These are phyloP conservation scores for Nothoprocta pentlandii DNA, from an alignment of 2,113 vertebrate species.

Conservation along the genomic window DNA sequence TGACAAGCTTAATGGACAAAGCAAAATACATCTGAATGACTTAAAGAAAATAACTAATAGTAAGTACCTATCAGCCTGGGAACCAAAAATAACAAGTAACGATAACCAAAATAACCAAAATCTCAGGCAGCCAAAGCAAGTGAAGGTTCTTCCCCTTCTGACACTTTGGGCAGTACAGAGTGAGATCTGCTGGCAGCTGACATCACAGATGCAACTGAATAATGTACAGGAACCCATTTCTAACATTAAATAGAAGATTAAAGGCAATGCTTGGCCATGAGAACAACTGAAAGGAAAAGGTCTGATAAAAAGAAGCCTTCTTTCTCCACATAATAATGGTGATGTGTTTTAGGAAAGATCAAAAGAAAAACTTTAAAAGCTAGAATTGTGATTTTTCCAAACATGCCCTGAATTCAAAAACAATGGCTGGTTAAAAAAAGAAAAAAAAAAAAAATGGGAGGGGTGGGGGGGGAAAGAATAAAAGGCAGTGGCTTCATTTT, in stretches of 20 bases:
- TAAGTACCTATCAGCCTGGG: neutral
- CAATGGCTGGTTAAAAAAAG: neutral
- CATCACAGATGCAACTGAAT: neutral
- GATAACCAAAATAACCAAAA: conserved; percentile 4
- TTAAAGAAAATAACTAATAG: neutral
- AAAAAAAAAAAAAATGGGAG: neutral
- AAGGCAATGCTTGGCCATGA: neutral
- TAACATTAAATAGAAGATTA: neutral
- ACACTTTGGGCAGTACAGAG: neutral
- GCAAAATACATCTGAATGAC: neutral
- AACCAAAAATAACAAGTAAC: neutral
- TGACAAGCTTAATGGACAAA: conserved; percentile 15
- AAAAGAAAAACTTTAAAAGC: neutral
- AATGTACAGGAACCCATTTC: neutral
- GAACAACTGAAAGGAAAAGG: neutral
- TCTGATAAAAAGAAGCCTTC: neutral
- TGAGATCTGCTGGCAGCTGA: neutral
- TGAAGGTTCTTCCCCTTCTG: neutral
- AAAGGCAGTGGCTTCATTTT: neutral
- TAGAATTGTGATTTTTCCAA: neutral
- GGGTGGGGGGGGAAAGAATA: too few relatives aligned
- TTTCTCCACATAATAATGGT: neutral
- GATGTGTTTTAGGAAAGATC: neutral
- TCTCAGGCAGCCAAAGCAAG: neutral
- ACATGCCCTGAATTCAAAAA: neutral